These are phyloP conservation scores for Drosophila littoralis DNA, from an alignment of 1,140 invertebrate genomes.

Conservation along the genomic window DNA sequence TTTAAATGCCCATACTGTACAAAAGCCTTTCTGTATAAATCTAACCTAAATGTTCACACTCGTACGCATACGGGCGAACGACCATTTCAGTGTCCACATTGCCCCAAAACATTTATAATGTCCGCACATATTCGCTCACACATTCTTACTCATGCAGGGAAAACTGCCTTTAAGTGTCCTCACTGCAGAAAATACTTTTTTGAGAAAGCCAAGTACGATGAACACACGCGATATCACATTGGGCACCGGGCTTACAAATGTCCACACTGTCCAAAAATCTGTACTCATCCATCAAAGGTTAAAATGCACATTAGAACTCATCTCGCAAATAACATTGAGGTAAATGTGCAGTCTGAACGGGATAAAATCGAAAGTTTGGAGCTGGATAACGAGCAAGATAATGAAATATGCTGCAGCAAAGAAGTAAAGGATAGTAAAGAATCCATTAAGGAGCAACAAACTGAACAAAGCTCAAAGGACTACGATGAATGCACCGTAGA, in stretches of 20 bases:
- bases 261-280: conserved; percentile 25
- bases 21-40: too few species aligned
- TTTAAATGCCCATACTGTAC: too few species aligned
- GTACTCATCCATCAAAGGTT: conserved; percentile 6
- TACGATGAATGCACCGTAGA: background rate
- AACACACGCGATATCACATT: conserved; percentile 5
- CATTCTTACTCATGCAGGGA: background rate
- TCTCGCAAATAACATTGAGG: background rate
- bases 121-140: conserved; percentile 14
- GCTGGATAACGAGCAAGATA: background rate
- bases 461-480: background rate
- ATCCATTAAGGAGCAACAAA: background rate
- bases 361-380: conserved; percentile 14
- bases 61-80: conserved; percentile 15
- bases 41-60: background rate
- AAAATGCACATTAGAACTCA: conserved; percentile 10
- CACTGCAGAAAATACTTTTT: too few species aligned
- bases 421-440: background rate
- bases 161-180: too few species aligned
- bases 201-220: too few species aligned
- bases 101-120: conserved; percentile 13
- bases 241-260: conserved; percentile 17
- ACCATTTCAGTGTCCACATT: conserved; percentile 33
- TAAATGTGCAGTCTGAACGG: conserved; percentile 13
- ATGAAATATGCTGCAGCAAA: conserved; percentile 22